Evolutionary conservation across 2,113 vertebrate genomes (phyloP).

Genomic region (Beaufortia kweichowensis): DNA sequence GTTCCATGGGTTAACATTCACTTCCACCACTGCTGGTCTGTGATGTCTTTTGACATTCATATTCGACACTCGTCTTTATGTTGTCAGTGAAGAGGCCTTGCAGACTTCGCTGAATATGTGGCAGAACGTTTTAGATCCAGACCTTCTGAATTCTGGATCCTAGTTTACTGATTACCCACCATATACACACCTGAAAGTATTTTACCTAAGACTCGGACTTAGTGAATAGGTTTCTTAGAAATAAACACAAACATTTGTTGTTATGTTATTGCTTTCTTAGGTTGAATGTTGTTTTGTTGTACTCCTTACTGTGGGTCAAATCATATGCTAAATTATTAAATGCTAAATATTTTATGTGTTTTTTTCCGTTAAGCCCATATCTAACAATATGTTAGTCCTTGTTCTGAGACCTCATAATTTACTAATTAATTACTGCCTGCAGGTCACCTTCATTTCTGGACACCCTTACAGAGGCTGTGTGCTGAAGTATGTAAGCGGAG

Average conservation of each 20-base stretch:
- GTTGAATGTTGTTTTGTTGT: too few relatives aligned
- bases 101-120: too few relatives aligned
- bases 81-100: neutral
- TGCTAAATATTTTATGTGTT: too few relatives aligned
- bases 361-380: too few relatives aligned
- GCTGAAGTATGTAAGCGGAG: too few relatives aligned
- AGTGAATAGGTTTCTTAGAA: too few relatives aligned
- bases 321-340: too few relatives aligned
- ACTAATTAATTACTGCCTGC: constrained; percentile 3
- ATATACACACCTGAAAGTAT: neutral
- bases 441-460: neutral
- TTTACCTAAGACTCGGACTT: neutral
- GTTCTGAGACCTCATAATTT: constrained; percentile 1
- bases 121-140: neutral
- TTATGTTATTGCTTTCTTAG: too few relatives aligned
- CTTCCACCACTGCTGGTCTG: neutral
- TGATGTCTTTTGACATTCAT: neutral
- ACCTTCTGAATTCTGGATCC: neutral
- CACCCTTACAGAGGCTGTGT: neutral
- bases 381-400: too few relatives aligned
- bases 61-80: neutral
- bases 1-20: constrained; percentile 13
- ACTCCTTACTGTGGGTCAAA: too few relatives aligned
- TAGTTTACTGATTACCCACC: neutral
- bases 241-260: too few relatives aligned